Evolutionary conservation across 2,797 vertebrate genomes (phyloP).

Genomic region (Craterocephalus amniculus): DNA sequence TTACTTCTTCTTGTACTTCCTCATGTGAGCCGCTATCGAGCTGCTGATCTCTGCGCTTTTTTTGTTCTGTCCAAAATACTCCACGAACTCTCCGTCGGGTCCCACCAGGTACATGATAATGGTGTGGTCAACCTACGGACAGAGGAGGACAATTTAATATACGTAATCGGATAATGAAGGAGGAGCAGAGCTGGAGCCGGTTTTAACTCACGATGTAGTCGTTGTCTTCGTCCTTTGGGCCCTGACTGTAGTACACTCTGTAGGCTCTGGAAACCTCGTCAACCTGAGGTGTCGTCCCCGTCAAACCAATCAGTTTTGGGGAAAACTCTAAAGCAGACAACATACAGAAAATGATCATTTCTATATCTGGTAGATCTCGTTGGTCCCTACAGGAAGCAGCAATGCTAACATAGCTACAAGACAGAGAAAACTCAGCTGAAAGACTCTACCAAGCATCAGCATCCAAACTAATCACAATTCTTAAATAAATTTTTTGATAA

Average conservation of each 20-base stretch:
- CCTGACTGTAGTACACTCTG: slow-evolving; percentile 95
- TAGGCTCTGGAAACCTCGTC: slow-evolving; percentile 89
- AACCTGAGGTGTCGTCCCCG: slow-evolving; percentile 86
- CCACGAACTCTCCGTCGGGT: slow-evolving; percentile 91
- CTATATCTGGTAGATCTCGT: too few relatives aligned
- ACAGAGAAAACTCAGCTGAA: too few relatives aligned
- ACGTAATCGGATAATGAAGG: too few relatives aligned
- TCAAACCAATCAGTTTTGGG: slow-evolving; percentile 93
- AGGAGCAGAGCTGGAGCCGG: neutral
- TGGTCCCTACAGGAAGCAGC: too few relatives aligned
- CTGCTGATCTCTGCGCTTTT: slow-evolving; percentile 84
- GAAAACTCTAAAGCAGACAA: slow-evolving; percentile 88
- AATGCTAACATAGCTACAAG: too few relatives aligned
- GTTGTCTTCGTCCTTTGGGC: slow-evolving; percentile 94
- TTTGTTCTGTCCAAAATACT: slow-evolving; percentile 97
- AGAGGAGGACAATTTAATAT: neutral
- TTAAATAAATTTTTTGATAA: too few relatives aligned
- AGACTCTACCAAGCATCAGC: too few relatives aligned
- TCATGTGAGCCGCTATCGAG: slow-evolving; percentile 90
- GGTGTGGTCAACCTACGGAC: slow-evolving; percentile 94
- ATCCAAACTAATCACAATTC: too few relatives aligned
- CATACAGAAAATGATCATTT: too few relatives aligned
- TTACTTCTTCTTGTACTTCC: slow-evolving; percentile 74
- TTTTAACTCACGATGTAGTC: slow-evolving; percentile 96
- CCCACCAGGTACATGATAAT: slow-evolving; percentile 98